phyloP scores from a whole-genome alignment of 1,140 invertebrate species.

The Drosophila nannoptera region DNA sequence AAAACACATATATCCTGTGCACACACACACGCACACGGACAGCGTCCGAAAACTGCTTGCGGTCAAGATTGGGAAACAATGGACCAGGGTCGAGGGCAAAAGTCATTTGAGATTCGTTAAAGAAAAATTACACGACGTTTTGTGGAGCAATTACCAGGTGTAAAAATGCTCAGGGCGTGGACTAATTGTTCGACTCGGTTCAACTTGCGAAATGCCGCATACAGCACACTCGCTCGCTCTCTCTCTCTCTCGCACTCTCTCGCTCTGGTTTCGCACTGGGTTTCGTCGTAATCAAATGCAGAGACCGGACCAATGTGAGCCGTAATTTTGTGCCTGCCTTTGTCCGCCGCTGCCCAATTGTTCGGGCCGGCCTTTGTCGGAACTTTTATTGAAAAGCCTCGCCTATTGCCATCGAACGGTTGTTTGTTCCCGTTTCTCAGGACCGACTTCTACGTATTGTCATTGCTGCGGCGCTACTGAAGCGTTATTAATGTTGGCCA shows the following conservation, averaged over 20 bases:
- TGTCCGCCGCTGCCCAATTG: slow-evolving; percentile 53
- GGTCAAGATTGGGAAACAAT: slow-evolving; percentile 47
- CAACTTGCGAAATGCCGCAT: slow-evolving; percentile 46
- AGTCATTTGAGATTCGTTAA: slow-evolving; percentile 74
- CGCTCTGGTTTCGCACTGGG: slow-evolving; percentile 3
- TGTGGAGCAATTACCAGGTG: slow-evolving; percentile 76
- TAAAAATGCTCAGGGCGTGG: slow-evolving; percentile 65
- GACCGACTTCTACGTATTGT: slow-evolving; percentile 23
- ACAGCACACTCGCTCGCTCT: background rate
- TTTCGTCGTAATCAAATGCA: slow-evolving; percentile 49
- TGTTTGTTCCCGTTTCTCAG: background rate
- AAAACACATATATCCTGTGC: background rate
- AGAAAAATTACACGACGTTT: slow-evolving; percentile 73
- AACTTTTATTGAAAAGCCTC: slow-evolving; percentile 70
- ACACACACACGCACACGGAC: background rate
- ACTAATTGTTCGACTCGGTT: slow-evolving; percentile 66
- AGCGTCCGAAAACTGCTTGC: slow-evolving; percentile 10
- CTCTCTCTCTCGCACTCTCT: background rate
- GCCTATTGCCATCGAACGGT: slow-evolving; percentile 8
- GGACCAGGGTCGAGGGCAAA: slow-evolving; percentile 43
- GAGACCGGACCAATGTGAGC: slow-evolving; percentile 34
- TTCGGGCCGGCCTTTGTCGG: slow-evolving; percentile 59
- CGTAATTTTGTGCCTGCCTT: slow-evolving; percentile 68
- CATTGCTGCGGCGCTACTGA: slow-evolving; percentile 55
- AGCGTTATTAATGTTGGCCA: slow-evolving; percentile 64